A percentile compares a stretch with the other conserved stretches of the same genome.
These are phyloP conservation scores for Lordiphosa clarofinis DNA, from an alignment of 1,140 invertebrate genomes.

Conservation along the genomic window DNA sequence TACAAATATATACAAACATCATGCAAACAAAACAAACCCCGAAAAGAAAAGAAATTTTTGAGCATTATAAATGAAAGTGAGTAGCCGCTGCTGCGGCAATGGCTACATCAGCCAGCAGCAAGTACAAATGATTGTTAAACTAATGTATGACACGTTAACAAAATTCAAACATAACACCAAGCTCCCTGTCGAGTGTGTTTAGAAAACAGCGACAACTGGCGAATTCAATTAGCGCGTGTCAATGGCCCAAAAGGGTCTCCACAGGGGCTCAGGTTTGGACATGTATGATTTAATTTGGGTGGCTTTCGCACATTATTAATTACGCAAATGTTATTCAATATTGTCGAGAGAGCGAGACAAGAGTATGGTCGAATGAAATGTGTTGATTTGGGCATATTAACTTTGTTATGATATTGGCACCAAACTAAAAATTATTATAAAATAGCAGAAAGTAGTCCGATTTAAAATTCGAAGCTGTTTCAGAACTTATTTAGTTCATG, in stretches of 20 bases:
- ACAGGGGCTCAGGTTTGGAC: not conserved
- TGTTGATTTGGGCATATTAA: no score
- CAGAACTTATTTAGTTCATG: no score
- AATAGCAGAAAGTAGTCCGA: no score
- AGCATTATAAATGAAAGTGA: slow-evolving; percentile 71
- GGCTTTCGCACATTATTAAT: slow-evolving; percentile 58
- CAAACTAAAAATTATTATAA: no score
- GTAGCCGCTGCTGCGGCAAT: slow-evolving; percentile 29
- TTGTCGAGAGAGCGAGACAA: not conserved
- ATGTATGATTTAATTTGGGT: slow-evolving; percentile 64
- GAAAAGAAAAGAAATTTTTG: slow-evolving; percentile 58
- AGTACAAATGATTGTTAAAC: slow-evolving; percentile 52
- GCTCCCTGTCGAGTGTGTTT: slow-evolving; percentile 11
- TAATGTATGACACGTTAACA: slow-evolving; percentile 69
- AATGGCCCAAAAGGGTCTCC: slow-evolving; percentile 37
- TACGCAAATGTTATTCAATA: slow-evolving; percentile 75
- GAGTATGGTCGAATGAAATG: no score
- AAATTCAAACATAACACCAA: slow-evolving; percentile 35
- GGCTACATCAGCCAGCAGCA: slow-evolving; percentile 39
- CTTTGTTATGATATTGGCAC: no score
- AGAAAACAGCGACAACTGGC: slow-evolving; percentile 51
- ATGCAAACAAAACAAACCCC: slow-evolving; percentile 26
- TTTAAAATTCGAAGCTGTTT: no score
- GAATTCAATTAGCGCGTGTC: slow-evolving; percentile 63
- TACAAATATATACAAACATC: slow-evolving; percentile 7